phyloP scores from a whole-genome alignment of 2,113 vertebrate genomes.

The Poecilia latipinna region DNA sequence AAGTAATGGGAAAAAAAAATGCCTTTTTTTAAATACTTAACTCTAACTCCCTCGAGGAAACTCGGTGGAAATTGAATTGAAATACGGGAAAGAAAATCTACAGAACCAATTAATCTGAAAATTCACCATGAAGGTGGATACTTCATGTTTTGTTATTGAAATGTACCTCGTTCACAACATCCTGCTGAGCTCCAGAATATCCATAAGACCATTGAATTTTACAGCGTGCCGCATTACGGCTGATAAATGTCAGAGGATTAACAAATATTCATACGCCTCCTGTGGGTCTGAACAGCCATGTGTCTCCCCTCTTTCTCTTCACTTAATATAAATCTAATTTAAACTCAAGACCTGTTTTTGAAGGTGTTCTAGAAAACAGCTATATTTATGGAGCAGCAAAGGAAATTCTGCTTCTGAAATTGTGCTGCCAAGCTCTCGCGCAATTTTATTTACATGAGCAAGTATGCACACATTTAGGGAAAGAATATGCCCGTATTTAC shows the following conservation, averaged over 20 bases:
- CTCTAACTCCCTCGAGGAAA: conserved; percentile 1
- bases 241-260: background rate
- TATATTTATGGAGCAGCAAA: too few relatives aligned
- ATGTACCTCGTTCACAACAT: conserved; percentile 1
- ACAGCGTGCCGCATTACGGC: background rate
- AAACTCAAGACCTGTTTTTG: too few relatives aligned
- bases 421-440: too few relatives aligned
- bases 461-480: too few relatives aligned
- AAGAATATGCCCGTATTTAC: too few relatives aligned
- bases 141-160: background rate
- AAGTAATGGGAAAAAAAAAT: background rate
- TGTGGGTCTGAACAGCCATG: too few relatives aligned
- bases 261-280: background rate
- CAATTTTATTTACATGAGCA: too few relatives aligned
- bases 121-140: conserved; percentile 7
- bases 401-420: too few relatives aligned
- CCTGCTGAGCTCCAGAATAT: background rate
- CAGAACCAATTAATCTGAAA: conserved; percentile 4
- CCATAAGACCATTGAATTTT: background rate
- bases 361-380: too few relatives aligned
- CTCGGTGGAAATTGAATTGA: background rate
- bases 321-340: too few relatives aligned
- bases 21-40: conserved; percentile 4
- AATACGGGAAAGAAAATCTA: background rate
- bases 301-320: too few relatives aligned